Conservation (phyloP, 1,140 invertebrate species). For the Hylyphantes graminicola region DNA sequence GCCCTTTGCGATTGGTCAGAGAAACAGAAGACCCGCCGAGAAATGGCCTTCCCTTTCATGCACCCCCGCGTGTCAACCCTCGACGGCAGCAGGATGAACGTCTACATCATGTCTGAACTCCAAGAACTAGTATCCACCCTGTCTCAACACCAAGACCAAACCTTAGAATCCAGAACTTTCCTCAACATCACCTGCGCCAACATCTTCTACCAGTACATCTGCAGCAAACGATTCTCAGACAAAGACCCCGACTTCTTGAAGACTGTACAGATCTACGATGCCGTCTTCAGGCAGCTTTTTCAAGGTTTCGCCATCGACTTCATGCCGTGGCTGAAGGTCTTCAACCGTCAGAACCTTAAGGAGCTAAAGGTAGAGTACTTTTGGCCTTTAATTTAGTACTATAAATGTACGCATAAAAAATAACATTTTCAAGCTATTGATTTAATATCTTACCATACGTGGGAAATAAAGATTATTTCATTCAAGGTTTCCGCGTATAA, state of each 20-base stretch:
- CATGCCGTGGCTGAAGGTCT: slow-evolving; percentile 78
- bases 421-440: no score
- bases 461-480: no score
- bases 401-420: no score
- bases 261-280: slow-evolving; percentile 80
- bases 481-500: no score
- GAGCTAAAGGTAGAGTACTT: slow-evolving; percentile 1
- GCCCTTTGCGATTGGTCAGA: slow-evolving; percentile 88
- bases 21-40: slow-evolving; percentile 80
- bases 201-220: slow-evolving; percentile 87
- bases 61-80: slow-evolving; percentile 77
- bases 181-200: slow-evolving; percentile 80
- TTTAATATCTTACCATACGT: no score
- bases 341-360: slow-evolving; percentile 10
- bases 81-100: slow-evolving; percentile 72
- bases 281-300: slow-evolving; percentile 89
- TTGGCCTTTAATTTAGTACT: no score
- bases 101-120: slow-evolving; percentile 62
- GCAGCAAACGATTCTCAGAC: slow-evolving; percentile 78
- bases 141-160: slow-evolving; percentile 15
- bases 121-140: slow-evolving; percentile 43
- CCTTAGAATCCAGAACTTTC: slow-evolving; percentile 73
- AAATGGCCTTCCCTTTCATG: slow-evolving; percentile 80
- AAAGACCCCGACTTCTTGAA: slow-evolving; percentile 75
- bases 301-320: slow-evolving; percentile 89